These are phyloP conservation scores for Paracentrotus lividus DNA, from an alignment of 53 echinoderm and acorn worm genomes.

Conservation along the genomic window DNA sequence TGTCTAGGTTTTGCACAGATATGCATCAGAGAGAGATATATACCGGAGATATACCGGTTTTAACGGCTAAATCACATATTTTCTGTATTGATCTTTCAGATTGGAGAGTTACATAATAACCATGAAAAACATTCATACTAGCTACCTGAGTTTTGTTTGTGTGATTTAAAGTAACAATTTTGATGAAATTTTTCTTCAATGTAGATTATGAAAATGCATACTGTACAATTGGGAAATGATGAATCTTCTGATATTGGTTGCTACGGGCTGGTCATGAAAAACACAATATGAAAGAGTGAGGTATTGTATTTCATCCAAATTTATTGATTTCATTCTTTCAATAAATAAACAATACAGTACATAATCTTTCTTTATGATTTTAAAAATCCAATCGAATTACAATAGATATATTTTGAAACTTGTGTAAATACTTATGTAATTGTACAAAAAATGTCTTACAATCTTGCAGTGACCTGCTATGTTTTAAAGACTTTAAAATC, in stretches of 20 bases:
- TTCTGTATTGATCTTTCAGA: too few relatives aligned
- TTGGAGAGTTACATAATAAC: too few relatives aligned
- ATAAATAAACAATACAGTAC: neutral
- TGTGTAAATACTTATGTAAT: constrained; percentile 53
- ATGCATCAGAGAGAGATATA: too few relatives aligned
- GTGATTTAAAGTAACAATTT: neutral
- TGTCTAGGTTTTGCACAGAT: too few relatives aligned
- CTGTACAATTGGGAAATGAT: neutral
- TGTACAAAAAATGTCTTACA: constrained; percentile 57
- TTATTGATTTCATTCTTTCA: constrained; percentile 13
- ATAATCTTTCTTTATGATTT: neutral
- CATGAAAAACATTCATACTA: too few relatives aligned
- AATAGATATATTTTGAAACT: neutral
- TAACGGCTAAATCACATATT: too few relatives aligned
- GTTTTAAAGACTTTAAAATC: neutral
- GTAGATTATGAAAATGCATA: neutral
- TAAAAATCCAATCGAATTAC: neutral
- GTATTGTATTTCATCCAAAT: neutral
- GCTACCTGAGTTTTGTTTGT: neutral
- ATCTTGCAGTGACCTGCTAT: constrained; percentile 44
- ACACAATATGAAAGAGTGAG: neutral
- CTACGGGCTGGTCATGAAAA: neutral
- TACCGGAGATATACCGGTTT: too few relatives aligned
- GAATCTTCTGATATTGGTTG: neutral
- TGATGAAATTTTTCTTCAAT: neutral